Evolutionary conservation across 2,888 invertebrate species (phyloP).

Genomic region (Lasioglossum malachurum): DNA sequence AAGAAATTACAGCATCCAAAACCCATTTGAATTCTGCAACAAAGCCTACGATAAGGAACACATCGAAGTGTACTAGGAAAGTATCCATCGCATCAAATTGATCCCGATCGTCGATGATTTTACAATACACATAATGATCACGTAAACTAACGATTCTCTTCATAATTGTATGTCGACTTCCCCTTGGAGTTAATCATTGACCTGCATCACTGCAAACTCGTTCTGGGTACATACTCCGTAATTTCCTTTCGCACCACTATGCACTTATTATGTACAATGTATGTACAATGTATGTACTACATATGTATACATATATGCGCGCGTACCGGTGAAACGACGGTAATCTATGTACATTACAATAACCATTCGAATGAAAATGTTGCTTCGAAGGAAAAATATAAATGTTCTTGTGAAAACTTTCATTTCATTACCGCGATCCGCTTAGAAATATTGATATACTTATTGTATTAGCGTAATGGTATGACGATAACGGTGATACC

Average conservation of each 20-base stretch:
- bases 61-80: not conserved
- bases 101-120: not conserved
- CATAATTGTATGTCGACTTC: slow-evolving; percentile 20
- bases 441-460: not conserved
- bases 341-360: not conserved
- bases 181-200: slow-evolving; percentile 48
- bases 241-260: slow-evolving; percentile 22
- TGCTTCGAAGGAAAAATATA: not conserved
- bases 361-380: not conserved
- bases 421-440: not conserved
- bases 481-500: too few relatives aligned
- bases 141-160: not conserved
- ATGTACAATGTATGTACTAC: too few relatives aligned
- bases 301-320: too few relatives aligned
- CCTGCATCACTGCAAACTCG: slow-evolving; percentile 32
- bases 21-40: not conserved
- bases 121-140: not conserved
- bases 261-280: too few relatives aligned
- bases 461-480: not conserved
- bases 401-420: too few relatives aligned
- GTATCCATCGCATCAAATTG: not conserved
- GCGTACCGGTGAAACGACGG: not conserved
- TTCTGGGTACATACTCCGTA: slow-evolving; percentile 15
- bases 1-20: not conserved
- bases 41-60: not conserved